Evolutionary conservation across 2,888 invertebrate genomes (phyloP), one percentile per base, ranked within the genome.

Genomic region (Pheosia tremula): DNA sequence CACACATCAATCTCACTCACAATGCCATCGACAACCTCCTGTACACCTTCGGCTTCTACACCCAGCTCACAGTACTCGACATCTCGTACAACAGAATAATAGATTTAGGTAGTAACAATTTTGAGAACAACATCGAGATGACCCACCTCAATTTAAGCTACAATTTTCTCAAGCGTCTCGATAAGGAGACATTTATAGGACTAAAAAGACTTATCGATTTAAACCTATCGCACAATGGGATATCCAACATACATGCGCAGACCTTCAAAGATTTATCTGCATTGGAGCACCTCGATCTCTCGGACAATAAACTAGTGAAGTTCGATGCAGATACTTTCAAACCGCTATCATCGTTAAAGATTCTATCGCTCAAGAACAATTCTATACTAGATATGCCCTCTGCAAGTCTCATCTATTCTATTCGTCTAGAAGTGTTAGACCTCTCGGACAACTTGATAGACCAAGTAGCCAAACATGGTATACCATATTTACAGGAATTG

Each of bases 11-110:
- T 84, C 95, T 98, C 63, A 96, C 96, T n/a, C 95, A 96, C 83
- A 98, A 98, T 88, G 95, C 96, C 74, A 97, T 98, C 82, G 95
- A 95, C 81, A 96, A 95, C 80, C 95, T 98, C 7, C 96, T 96
- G 71, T 96, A 96, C 85, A 96, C 97, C 36, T 95, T 98, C 81
- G 95, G 95, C 58, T 97, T 98, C 89, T 98, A 98, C 90, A 95
- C 96, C 70, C 96, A 96, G 80, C 94, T 98, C 50, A 95, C 96
- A 79, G 95, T 95, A 59, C 95, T 98, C 70, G 97, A 98, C 85
- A 94, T 98, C 58, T 97, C 97, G 13, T 95, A 95, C 84, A 98
- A 98, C 90, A 95, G 95, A 81, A 96, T 98, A 72, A 95, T 95
- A 85, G 95, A 96, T 11, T 91, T 98, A 78, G 98, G 97, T 79